phyloP scores from a whole-genome alignment of 2,797 vertebrate genomes.

The Gymnoscopelus braueri region DNA sequence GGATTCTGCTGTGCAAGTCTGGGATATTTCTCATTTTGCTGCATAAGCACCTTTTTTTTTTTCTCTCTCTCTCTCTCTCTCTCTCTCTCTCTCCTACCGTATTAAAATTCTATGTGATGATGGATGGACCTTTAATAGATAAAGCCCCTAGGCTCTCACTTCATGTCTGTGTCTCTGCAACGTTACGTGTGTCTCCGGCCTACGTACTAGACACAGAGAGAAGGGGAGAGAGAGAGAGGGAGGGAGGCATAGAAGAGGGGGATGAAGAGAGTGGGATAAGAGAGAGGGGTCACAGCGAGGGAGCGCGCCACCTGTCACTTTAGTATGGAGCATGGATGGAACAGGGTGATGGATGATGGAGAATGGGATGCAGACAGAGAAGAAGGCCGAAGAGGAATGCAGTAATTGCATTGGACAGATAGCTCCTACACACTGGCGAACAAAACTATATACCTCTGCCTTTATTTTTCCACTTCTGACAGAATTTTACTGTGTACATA shows the following conservation, averaged over 20 bases:
- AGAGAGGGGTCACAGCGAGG: conserved; percentile 45
- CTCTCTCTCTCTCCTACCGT: conserved; percentile 21
- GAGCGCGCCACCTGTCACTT: conserved; percentile 44
- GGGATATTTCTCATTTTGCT: conserved; percentile 58
- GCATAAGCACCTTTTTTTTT: conserved; percentile 67
- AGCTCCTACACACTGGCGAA: conserved; percentile 9
- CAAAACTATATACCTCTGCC: conserved; percentile 11
- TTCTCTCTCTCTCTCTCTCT: neutral
- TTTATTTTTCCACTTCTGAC: neutral
- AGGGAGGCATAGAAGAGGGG: neutral
- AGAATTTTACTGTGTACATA: neutral
- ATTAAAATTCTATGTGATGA: conserved; percentile 76
- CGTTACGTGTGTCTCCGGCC: neutral
- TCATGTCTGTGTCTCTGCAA: conserved; percentile 18
- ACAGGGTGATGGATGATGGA: conserved; percentile 15
- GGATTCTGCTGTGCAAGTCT: conserved; percentile 37
- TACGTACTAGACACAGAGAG: neutral
- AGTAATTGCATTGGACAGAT: conserved; percentile 24
- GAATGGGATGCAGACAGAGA: conserved; percentile 4
- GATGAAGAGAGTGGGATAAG: conserved; percentile 12
- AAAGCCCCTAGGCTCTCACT: conserved; percentile 53
- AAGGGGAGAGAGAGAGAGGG: neutral
- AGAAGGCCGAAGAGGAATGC: neutral
- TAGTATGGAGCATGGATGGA: conserved; percentile 24
- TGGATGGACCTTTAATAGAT: conserved; percentile 71